Evolutionary conservation across 2,113 vertebrate genomes (phyloP).

Genomic region (Hemiprocne comata): DNA sequence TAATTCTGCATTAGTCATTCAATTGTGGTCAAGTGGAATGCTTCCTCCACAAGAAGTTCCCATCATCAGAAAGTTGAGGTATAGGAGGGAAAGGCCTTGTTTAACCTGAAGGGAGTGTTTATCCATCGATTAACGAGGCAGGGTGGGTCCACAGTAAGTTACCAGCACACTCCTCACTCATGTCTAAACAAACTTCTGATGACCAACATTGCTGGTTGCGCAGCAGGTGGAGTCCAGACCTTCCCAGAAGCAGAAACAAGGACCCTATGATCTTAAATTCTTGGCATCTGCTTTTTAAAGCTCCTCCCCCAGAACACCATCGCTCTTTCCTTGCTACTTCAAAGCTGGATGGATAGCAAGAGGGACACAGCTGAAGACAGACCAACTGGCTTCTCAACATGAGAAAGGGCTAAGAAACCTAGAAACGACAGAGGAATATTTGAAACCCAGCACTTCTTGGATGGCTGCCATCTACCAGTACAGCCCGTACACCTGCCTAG

Average conservation of each 20-base stretch:
- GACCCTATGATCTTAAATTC: not conserved
- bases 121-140: accelerated
- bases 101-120: not conserved
- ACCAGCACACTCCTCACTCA: accelerated
- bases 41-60: not conserved
- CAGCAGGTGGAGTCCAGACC: not conserved
- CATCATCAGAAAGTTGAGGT: accelerated
- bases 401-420: not conserved
- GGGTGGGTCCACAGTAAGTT: not conserved
- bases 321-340: not conserved
- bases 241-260: not conserved
- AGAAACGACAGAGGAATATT: not conserved
- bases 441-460: not conserved
- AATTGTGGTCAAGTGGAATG: accelerated
- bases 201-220: not conserved
- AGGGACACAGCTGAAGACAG: not conserved
- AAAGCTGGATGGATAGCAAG: not conserved
- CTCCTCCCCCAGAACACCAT: not conserved
- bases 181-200: not conserved
- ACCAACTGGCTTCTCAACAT: not conserved
- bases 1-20: accelerated
- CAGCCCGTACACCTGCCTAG: accelerated
- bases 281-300: not conserved
- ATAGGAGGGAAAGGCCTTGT: not conserved
- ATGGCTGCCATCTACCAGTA: not conserved